Base-by-base conservation (phyloP, 2,888 invertebrate species). In the Megaustenia siamemsis region DNA sequence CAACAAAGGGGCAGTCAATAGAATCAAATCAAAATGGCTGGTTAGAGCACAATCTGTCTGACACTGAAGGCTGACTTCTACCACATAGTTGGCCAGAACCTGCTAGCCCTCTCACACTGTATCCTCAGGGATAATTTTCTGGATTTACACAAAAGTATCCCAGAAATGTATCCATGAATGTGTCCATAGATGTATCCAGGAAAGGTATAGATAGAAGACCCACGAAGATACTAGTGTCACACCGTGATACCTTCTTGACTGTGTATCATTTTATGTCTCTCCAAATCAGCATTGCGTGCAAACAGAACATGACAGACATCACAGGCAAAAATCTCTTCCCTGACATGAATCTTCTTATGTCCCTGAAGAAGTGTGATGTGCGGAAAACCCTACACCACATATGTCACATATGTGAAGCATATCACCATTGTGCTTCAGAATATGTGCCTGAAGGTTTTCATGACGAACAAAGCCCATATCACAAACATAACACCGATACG, bases 321-420 rank as follows among this genome's bases (percentile, higher is more conserved):
- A 38, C 82, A 85, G 6, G 69, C n/a, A 15, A 53, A 71, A 10
- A 66, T 73, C 18, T 40, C 60, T 2, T 56, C 60, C 40, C 43
- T 28, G 3, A 53, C 18, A 35, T 82, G 82, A 38, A 40, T 40
- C 6, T 43, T 56, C 32, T 18, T 60, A 24, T 69, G 73, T 43
- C 10, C 32, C 32, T 75, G 75, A 63, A 84, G 82, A 40, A 75
- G 66, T 8, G 63, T 75, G 21, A 81, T 84, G 32, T 75, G 60
- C 4, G 84, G 63, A 60, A 79, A 86, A 35, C 40, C 28, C 84
- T 15, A 69, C 82, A 15, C 84, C 86, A 77, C 86, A 86, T 18
- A 84, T 49, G 15, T 69, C 5, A 63, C 82, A 85, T 63, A 82
- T 66, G 60, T 77, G 38, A n/a, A 38, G 77, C 10, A 40, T 56